These are phyloP conservation scores for Ichneumon xanthorius DNA, from an alignment of 2,888 invertebrate genomes.

Conservation along the genomic window DNA sequence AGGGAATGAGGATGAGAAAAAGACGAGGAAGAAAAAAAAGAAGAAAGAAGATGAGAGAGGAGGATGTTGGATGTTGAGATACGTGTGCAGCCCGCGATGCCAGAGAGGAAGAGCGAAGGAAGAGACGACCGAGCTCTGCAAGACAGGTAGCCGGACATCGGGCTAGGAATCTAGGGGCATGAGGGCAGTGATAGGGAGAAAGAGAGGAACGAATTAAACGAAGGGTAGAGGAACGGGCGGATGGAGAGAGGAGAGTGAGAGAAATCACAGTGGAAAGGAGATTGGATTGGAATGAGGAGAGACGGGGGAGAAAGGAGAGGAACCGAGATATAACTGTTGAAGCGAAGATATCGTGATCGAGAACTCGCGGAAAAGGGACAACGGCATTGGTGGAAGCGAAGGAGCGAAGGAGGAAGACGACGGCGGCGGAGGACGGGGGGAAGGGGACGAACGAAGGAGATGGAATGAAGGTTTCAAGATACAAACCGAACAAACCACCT, in stretches of 20 bases:
- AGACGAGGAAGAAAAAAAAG: slow-evolving; percentile 42
- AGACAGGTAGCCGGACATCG: slow-evolving; percentile 76
- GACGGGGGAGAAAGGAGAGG: slow-evolving; percentile 31
- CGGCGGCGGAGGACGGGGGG: slow-evolving; percentile 8
- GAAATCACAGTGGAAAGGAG: slow-evolving; percentile 53
- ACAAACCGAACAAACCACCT: slow-evolving; percentile 75
- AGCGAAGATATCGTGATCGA: slow-evolving; percentile 59
- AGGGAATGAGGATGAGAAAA: slow-evolving; percentile 68
- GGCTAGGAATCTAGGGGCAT: slow-evolving; percentile 62
- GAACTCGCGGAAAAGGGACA: slow-evolving; percentile 17
- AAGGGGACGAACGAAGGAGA: slow-evolving; percentile 42
- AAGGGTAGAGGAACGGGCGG: slow-evolving; percentile 21
- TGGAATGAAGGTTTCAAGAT: slow-evolving; percentile 58
- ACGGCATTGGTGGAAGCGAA: slow-evolving; percentile 10
- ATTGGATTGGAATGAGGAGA: slow-evolving; percentile 41
- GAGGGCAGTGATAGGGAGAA: slow-evolving; percentile 44
- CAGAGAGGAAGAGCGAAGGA: slow-evolving; percentile 41
- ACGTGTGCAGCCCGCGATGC: slow-evolving; percentile 40
- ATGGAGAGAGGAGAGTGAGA: slow-evolving; percentile 48
- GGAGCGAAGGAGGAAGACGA: slow-evolving; percentile 49
- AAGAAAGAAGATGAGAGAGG: slow-evolving; percentile 48
- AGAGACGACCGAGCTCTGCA: slow-evolving; percentile 53
- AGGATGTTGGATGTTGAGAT: slow-evolving; percentile 38
- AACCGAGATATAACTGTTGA: slow-evolving; percentile 62
- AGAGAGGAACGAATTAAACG: slow-evolving; percentile 30